Evolutionary conservation across 1,140 invertebrate species (phyloP).

Genomic region (Drosophila sp.): DNA sequence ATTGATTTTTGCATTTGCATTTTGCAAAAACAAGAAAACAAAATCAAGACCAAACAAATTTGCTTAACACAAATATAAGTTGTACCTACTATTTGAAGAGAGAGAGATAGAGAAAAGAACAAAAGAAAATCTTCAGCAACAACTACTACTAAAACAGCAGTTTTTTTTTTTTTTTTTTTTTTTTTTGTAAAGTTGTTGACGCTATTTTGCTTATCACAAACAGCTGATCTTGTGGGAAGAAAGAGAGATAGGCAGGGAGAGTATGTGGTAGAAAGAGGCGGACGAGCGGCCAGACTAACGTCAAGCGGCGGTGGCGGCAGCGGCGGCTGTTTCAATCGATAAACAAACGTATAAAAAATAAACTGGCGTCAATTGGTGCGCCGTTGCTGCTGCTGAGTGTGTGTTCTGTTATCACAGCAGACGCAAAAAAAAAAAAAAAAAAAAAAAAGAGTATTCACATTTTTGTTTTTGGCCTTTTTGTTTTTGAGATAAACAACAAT

Average conservation of each 20-base stretch:
- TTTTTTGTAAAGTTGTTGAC: constrained; percentile 34
- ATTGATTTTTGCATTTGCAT: constrained; percentile 20
- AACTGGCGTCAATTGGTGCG: constrained; percentile 55
- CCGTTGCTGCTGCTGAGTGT: constrained; percentile 9
- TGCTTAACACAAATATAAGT: constrained; percentile 69
- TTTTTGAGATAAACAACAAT: constrained; percentile 10
- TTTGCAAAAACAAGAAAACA: constrained; percentile 53
- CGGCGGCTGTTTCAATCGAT: constrained; percentile 62
- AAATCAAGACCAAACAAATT: constrained; percentile 70
- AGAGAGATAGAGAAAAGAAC: constrained; percentile 17
- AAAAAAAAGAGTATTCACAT: constrained; percentile 8
- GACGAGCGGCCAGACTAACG: constrained; percentile 26
- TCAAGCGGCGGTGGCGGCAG: constrained; percentile 27
- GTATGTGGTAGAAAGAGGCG: neutral
- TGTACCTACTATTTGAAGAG: constrained; percentile 12
- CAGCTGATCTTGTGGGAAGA: constrained; percentile 58
- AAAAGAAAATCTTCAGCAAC: constrained; percentile 39
- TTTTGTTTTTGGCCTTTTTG: neutral
- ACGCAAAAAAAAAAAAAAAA: neutral
- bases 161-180: neutral
- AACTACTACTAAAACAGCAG: constrained; percentile 47
- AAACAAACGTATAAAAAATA: constrained; percentile 48
- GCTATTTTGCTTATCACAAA: constrained; percentile 30
- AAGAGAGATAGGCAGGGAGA: neutral
- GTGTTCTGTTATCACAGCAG: constrained; percentile 38